These are phyloP conservation scores for Argyra leucocephala DNA, from an alignment of 2,888 invertebrate genomes.

Conservation along the genomic window DNA sequence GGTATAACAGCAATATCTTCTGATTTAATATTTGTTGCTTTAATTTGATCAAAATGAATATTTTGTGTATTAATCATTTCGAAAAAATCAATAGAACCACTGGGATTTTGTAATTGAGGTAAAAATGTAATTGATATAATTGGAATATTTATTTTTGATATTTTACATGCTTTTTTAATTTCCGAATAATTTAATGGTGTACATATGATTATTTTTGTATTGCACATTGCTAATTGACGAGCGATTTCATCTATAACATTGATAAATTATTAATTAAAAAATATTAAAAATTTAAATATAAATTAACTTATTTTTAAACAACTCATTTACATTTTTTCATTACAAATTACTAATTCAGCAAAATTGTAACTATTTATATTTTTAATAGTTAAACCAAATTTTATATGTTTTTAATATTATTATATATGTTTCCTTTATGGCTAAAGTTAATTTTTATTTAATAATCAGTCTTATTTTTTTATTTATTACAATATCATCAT, in stretches of 20 bases:
- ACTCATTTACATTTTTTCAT: too few species aligned
- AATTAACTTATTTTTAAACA: too few species aligned
- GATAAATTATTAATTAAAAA: background rate
- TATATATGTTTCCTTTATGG: too few species aligned
- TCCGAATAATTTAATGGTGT: conserved; percentile 47
- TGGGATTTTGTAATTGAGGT: conserved; percentile 45
- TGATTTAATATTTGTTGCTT: conserved; percentile 41
- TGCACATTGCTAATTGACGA: conserved; percentile 53
- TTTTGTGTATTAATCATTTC: conserved; percentile 49
- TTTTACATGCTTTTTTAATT: conserved; percentile 44
- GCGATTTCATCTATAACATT: conserved; percentile 58
- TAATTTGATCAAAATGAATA: conserved; percentile 46
- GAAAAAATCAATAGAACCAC: conserved; percentile 50
- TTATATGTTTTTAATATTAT: too few species aligned
- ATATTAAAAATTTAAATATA: too few species aligned
- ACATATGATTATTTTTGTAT: conserved; percentile 57
- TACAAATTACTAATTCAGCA: too few species aligned
- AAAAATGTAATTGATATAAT: conserved; percentile 46
- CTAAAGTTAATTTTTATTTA: too few species aligned
- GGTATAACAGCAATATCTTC: conserved; percentile 62
- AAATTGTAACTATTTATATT: too few species aligned
- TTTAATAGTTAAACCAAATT: too few species aligned
- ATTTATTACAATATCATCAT: too few species aligned
- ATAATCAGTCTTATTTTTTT: too few species aligned
- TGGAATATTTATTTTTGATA: conserved; percentile 43